Evolutionary conservation across 1,140 invertebrate species (phyloP).

Genomic region (Lordiphosa collinella): DNA sequence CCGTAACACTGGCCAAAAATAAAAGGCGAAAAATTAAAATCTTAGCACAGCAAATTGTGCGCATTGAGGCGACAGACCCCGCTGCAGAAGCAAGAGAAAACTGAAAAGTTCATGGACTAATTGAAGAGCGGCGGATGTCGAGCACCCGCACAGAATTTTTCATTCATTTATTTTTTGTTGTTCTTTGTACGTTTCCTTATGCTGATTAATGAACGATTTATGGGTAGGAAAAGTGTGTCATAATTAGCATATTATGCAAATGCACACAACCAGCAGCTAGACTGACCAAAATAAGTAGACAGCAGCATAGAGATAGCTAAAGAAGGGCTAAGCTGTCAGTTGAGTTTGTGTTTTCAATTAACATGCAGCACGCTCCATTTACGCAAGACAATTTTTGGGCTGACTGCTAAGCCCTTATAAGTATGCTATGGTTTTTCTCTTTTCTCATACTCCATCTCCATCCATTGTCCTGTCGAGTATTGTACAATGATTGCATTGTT

Average conservation of each 20-base stretch:
- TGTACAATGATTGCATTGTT: slow-evolving; percentile 51
- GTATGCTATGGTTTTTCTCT: slow-evolving; percentile 47
- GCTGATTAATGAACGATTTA: slow-evolving; percentile 64
- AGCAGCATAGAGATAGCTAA: not conserved
- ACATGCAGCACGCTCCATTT: slow-evolving; percentile 54
- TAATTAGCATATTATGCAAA: slow-evolving; percentile 70
- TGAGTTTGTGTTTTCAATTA: slow-evolving; percentile 51
- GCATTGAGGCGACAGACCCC: slow-evolving; percentile 27
- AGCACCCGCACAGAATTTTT: slow-evolving; percentile 22
- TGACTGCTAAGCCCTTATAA: slow-evolving; percentile 37
- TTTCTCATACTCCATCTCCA: slow-evolving; percentile 4
- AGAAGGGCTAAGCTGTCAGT: slow-evolving; percentile 23
- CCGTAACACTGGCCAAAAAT: not conserved
- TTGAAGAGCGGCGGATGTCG: slow-evolving; percentile 36
- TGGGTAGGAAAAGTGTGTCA: slow-evolving; percentile 47
- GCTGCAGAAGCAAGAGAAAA: slow-evolving; percentile 10
- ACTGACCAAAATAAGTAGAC: not conserved
- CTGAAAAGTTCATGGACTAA: slow-evolving; percentile 35
- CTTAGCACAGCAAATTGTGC: slow-evolving; percentile 44
- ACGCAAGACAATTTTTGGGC: not conserved
- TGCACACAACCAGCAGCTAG: slow-evolving; percentile 33
- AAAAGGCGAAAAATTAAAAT: slow-evolving; percentile 43
- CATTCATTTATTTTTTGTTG: slow-evolving; percentile 5
- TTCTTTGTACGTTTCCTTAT: slow-evolving; percentile 6
- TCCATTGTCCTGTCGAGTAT: slow-evolving; percentile 21